Base-by-base conservation (phyloP, 1,140 invertebrate species). In the Nasonia longicornis region DNA sequence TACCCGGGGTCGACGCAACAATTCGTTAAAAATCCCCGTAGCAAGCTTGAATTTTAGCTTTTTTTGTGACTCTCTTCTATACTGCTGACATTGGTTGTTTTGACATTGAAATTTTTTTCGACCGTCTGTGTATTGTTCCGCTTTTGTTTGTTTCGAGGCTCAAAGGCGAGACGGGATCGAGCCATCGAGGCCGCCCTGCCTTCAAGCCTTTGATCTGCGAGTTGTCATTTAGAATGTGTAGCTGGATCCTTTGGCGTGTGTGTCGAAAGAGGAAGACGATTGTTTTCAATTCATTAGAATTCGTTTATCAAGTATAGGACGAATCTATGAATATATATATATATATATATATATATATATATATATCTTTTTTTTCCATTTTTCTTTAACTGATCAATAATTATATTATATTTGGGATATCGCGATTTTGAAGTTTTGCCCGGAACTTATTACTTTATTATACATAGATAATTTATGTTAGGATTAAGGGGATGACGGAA, bases 101-200 rank as follows among this genome's bases (percentile, higher is more conserved):
- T 76, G 31, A 76, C 64, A 76, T 76, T 76, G 74, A 76, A 64
- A 76, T 76, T 66, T 31, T 31, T 42, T 76, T 76, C 20, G 35
- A 66, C 14, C 20, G 12, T 2, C n/a, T 10, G 38, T 38, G 12
- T 26, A 48, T 71, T 38, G 16, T 38, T 71, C 11, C n/a, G 16
- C 70, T 8, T 22, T 72, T 26, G 35, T 38, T 48, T 72, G 69
- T 31, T 48, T 42, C 38, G 14, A 26, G 64, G 42, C 38, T 45
- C 38, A 72, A 12, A 70, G 29, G 29, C 29, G 29, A 11, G 66
- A 31, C 22, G 11, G n/a, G 22, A n/a, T 72, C 6, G 31, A 20
- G 7, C 35, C 63, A n/a, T 72, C 6, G 31, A 20, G 7, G 69
- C 63, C 3, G 69, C 48, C n/a, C 70, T 31, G 42, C 38, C 70